These are phyloP conservation scores for Patagioenas fasciata DNA, from an alignment of 2,113 vertebrate species.

Conservation along the genomic window DNA sequence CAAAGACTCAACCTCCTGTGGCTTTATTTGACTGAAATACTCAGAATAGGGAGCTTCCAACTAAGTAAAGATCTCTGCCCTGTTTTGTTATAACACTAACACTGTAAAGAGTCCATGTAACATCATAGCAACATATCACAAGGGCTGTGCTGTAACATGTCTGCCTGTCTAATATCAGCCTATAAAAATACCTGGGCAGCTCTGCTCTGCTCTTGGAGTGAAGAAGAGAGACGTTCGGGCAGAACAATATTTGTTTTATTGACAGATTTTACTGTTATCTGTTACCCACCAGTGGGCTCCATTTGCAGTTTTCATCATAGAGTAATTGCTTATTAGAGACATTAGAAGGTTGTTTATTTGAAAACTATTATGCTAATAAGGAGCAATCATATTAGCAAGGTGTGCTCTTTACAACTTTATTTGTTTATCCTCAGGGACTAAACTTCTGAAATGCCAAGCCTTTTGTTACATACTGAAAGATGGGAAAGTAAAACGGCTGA, in stretches of 20 bases:
- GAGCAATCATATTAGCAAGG: slow-evolving; percentile 50
- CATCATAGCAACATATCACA: background rate
- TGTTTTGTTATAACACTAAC: background rate
- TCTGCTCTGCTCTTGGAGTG: background rate
- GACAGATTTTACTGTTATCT: slow-evolving; percentile 64
- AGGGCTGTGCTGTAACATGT: background rate
- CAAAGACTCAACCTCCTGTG: background rate
- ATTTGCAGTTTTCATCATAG: slow-evolving; percentile 45
- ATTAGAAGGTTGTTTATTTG: slow-evolving; percentile 60
- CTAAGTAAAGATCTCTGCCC: background rate
- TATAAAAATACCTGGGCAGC: slow-evolving; percentile 26
- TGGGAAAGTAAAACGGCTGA: slow-evolving; percentile 6
- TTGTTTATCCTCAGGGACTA: slow-evolving; percentile 34
- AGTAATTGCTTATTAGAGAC: slow-evolving; percentile 70
- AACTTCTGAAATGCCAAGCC: slow-evolving; percentile 15
- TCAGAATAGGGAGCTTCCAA: background rate
- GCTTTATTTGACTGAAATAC: background rate
- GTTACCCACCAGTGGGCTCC: slow-evolving; percentile 54
- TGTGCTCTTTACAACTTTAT: slow-evolving; percentile 51
- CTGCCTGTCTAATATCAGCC: slow-evolving; percentile 37
- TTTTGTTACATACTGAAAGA: background rate
- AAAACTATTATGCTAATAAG: slow-evolving; percentile 71
- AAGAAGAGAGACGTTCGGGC: slow-evolving; percentile 5
- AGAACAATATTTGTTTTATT: slow-evolving; percentile 58
- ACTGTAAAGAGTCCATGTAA: background rate